phyloP scores from a whole-genome alignment of 2,113 vertebrate genomes.

The Rallus limicola region DNA sequence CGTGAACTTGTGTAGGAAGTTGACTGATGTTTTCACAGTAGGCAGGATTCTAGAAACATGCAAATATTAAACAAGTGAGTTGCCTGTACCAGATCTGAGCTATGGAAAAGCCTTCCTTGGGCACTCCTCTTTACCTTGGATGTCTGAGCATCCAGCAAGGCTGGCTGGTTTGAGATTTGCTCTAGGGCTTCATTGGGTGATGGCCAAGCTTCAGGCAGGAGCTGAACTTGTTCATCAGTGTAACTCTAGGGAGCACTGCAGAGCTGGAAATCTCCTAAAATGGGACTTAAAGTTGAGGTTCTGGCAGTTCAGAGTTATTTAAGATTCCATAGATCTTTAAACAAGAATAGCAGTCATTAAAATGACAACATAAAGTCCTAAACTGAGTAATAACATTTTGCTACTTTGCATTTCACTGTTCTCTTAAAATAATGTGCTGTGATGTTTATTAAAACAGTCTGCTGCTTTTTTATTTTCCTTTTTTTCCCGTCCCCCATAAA shows the following conservation, averaged over 20 bases:
- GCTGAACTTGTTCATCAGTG: not conserved
- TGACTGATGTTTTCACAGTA: not conserved
- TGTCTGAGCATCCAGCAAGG: not conserved
- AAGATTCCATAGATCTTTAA: not conserved
- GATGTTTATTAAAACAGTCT: not conserved
- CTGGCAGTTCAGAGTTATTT: not conserved
- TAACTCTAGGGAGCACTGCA: slow-evolving; percentile 29
- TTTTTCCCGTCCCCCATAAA: not conserved
- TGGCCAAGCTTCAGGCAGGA: not conserved
- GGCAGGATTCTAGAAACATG: not conserved
- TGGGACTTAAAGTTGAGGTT: not conserved
- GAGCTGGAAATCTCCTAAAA: not conserved
- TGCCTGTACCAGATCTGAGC: not conserved
- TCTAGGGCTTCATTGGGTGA: not conserved
- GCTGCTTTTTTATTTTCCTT: not conserved
- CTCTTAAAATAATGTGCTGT: not conserved
- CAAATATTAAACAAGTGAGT: not conserved
- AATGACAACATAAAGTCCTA: slow-evolving; percentile 18
- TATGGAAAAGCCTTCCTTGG: not conserved
- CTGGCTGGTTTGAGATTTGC: not conserved
- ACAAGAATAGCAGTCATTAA: not conserved
- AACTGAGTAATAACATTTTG: slow-evolving; percentile 12
- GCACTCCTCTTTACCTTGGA: fast-evolving
- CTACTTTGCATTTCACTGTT: not conserved
- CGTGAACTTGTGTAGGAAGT: not conserved